phyloP scores from a whole-genome alignment of 2,888 invertebrate genomes.

The Petrolisthes cinctipes region DNA sequence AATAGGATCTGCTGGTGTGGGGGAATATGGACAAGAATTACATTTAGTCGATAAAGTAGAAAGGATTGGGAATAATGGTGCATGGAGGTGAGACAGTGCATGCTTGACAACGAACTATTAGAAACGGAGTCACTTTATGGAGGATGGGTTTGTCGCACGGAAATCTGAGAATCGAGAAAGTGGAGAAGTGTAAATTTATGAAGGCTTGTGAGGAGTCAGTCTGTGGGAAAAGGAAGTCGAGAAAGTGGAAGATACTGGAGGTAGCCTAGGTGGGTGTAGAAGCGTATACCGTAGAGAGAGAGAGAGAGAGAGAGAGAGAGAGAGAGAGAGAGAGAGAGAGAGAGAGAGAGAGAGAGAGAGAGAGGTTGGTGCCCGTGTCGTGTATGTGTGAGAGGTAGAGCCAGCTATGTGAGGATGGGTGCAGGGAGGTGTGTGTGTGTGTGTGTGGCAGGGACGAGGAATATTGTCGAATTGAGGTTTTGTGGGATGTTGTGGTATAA shows the following conservation, averaged over 20 bases:
- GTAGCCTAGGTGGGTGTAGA: neutral
- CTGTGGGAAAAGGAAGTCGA: neutral
- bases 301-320: neutral
- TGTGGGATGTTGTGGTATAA: neutral
- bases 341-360: neutral
- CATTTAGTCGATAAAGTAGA: too few species aligned
- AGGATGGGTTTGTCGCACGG: too few species aligned
- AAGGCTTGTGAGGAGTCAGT: neutral
- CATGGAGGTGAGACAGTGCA: too few species aligned
- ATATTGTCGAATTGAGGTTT: too few species aligned
- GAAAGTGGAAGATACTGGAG: neutral
- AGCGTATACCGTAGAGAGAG: neutral
- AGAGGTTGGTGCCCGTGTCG: neutral
- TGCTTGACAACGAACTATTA: too few species aligned
- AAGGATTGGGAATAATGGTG: too few species aligned
- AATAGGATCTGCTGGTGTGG: too few species aligned
- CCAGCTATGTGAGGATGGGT: neutral
- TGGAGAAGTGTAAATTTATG: neutral
- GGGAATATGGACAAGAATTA: too few species aligned
- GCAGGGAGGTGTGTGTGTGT: neutral
- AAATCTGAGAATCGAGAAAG: too few species aligned
- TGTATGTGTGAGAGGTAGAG: constrained; percentile 3
- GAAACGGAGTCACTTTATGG: too few species aligned
- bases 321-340: neutral
- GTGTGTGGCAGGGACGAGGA: neutral